A percentile compares a stretch with the other conserved stretches of the same genome.
These are phyloP conservation scores for Malacoraja senta DNA, from an alignment of 2,797 vertebrate species.

Conservation along the genomic window DNA sequence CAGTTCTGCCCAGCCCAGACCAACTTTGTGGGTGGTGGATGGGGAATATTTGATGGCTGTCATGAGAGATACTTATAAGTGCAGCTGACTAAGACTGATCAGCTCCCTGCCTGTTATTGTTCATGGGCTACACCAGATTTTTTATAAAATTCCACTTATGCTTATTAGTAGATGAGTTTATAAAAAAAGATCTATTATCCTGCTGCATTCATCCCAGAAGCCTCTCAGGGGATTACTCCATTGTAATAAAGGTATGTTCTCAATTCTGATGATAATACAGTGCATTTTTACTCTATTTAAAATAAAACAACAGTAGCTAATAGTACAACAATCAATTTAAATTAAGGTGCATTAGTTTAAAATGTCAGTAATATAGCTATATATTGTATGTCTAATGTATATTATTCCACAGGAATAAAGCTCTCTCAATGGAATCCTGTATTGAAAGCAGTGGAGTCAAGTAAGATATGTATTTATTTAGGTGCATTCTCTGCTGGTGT, in stretches of 20 bases:
- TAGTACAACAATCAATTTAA: background rate
- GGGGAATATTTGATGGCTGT: background rate
- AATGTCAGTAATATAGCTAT: background rate
- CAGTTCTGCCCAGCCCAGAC: background rate
- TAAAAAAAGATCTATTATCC: background rate
- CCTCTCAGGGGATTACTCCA: background rate
- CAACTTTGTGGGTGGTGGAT: background rate
- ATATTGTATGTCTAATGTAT: background rate
- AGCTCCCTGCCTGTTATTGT: background rate
- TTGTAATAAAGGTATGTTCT: slow-evolving; percentile 14
- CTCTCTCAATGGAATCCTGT: background rate
- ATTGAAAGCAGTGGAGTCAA: background rate
- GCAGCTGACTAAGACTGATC: background rate
- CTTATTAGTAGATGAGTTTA: background rate
- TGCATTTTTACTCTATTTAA: background rate
- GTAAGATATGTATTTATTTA: background rate
- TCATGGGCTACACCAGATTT: background rate
- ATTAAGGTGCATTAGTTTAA: background rate
- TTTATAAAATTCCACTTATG: background rate
- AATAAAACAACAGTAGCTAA: background rate
- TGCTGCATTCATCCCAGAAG: background rate
- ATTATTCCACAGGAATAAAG: background rate
- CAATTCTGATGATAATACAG: background rate
- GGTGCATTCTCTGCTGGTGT: background rate
- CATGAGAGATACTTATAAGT: background rate